A percentile compares a stretch with the other conserved stretches of the same genome.
Conservation (phyloP, 2,888 invertebrate species). For the Ctena decussata region DNA sequence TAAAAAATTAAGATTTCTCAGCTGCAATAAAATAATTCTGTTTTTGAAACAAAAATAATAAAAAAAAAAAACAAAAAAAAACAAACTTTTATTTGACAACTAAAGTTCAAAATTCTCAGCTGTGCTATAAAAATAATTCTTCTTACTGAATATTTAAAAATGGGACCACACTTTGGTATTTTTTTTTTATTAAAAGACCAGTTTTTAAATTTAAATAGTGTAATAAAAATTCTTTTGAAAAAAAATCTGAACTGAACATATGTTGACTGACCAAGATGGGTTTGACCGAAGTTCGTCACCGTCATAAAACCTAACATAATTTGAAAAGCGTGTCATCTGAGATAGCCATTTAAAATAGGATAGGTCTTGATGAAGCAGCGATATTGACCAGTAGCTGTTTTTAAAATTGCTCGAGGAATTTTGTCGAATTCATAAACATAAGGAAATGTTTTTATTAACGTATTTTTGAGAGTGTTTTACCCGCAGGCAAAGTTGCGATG, state of each 20-base stretch:
- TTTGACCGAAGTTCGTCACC: neutral
- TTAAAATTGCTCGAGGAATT: neutral
- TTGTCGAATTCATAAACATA: neutral
- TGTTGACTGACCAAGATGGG: neutral
- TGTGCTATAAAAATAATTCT: no score
- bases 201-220: no score
- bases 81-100: no score
- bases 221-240: no score
- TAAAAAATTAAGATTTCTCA: no score
- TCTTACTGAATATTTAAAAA: no score
- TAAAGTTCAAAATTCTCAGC: no score
- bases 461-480: constrained; percentile 2
- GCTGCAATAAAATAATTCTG: no score
- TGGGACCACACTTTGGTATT: neutral
- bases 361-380: neutral
- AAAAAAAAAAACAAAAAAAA: no score
- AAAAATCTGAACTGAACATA: neutral
- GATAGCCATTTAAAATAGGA: neutral
- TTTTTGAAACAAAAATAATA: no score
- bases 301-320: neutral
- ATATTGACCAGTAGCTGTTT: neutral
- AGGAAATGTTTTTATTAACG: constrained; percentile 15
- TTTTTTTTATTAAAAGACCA: neutral
- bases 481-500: neutral
- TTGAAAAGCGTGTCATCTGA: neutral